Base-by-base conservation (phyloP, 2,797 vertebrate genomes). In the Lates japonicus region DNA sequence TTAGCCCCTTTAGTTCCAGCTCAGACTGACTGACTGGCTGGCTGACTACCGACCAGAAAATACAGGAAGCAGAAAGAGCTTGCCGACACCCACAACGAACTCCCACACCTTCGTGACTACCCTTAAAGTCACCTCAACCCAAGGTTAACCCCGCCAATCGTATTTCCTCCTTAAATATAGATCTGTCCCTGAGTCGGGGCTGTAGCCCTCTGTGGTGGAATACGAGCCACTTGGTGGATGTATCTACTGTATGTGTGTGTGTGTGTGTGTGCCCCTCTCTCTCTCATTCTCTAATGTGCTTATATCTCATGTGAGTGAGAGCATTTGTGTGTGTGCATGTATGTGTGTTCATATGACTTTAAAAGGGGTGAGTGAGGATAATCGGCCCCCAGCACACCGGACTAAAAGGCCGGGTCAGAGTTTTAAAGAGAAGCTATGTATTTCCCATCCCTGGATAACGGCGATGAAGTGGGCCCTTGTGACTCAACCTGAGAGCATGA, bases 361-460 rank as follows among this genome's bases (percentile, higher is more conserved):
- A 84, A 90, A 89, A 91, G 88, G 88, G 91, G 90, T 92, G 93
- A 93, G 91, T 81, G 93, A 89, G 90, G 92, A 92, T 95, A 95
- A 95, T 95, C 89, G 88, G 82, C 92, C 93, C 91, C 87, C 79
- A 64, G 91, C 88, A 73, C 88, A 78, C 88, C 74, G 75, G 92
- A 88, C 93, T 95, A 94, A 95, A 95, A 94, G 93, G 93, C 90
- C 87, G 89, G 93, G 94, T 95, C 94, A 94, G 87, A 90, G 92
- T 94, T 94, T 95, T 94, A 92, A 91, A 92, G 90, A 93, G 90
- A 92, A 83, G 89, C 88, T 77, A 90, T 90, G 87, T 88, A 85
- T 93, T 94, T 94, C 89, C 90, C 86, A 88, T 92, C 92, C 90
- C 88, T 67, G 82, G 86, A 86, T 93, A 90, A 92, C 88, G 83